These are phyloP conservation scores for Centropus unirufus DNA, from an alignment of 2,113 vertebrate species.

Conservation along the genomic window DNA sequence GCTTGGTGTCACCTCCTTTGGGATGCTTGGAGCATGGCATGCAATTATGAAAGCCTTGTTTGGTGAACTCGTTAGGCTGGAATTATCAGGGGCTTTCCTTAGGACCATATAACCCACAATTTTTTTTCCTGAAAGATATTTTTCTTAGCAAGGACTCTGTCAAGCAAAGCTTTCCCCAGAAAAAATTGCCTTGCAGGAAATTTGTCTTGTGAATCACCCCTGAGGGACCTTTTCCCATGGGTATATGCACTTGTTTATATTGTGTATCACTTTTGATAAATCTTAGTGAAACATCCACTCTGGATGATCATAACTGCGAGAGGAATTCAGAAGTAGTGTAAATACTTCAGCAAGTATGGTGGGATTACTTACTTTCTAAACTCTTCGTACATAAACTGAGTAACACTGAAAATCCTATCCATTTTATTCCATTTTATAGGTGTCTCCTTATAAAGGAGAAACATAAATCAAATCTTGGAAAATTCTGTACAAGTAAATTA, in stretches of 20 bases:
- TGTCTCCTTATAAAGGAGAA: not conserved
- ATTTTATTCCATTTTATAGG: not conserved
- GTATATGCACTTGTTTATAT: not conserved
- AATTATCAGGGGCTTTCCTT: slow-evolving; percentile 29
- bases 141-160: not conserved
- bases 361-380: not conserved
- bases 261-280: not conserved
- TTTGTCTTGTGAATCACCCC: not conserved
- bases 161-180: not conserved
- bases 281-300: not conserved
- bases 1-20: slow-evolving; percentile 29
- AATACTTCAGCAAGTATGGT: not conserved
- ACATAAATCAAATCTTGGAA: not conserved
- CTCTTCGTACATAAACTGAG: not conserved
- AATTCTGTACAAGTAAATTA: not conserved
- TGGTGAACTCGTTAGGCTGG: not conserved
- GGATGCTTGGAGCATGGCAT: not conserved
- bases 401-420: not conserved
- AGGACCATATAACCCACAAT: not conserved
- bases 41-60: not conserved
- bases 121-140: slow-evolving; percentile 1
- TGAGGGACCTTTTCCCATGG: not conserved
- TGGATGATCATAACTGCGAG: not conserved
- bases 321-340: not conserved
- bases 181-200: not conserved